Conservation (phyloP, 2,888 invertebrate genomes). For the Chaitophorus viminalis region DNA sequence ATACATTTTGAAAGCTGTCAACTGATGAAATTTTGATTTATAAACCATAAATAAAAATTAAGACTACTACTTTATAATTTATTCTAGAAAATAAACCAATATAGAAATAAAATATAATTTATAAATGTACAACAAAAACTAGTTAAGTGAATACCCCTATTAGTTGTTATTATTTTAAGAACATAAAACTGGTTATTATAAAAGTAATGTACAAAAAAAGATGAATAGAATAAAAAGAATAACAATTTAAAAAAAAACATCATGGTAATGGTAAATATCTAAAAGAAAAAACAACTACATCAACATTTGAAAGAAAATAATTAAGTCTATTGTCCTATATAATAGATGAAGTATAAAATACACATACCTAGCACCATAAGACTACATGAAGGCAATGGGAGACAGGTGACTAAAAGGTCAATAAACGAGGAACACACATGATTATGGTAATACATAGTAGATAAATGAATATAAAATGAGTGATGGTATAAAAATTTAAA, state of each 20-base stretch:
- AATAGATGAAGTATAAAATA: conserved; percentile 10
- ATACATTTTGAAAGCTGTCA: too few relatives aligned
- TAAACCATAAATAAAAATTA: too few relatives aligned
- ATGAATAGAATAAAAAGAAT: background rate
- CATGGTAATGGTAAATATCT: background rate
- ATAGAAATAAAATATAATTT: too few relatives aligned
- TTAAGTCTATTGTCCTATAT: background rate
- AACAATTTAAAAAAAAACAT: background rate
- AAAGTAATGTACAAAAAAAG: background rate
- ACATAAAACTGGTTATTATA: background rate
- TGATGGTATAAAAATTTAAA: conserved; percentile 4
- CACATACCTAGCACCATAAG: background rate
- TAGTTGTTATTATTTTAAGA: background rate
- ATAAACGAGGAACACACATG: background rate
- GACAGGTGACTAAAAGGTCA: background rate
- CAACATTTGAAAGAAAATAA: conserved; percentile 20
- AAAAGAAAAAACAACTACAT: conserved; percentile 1
- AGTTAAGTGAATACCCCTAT: background rate
- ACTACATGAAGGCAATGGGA: conserved; percentile 13
- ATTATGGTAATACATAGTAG: background rate
- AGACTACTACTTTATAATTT: too few relatives aligned
- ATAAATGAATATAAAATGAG: background rate
- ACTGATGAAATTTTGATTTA: background rate
- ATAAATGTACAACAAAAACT: background rate
- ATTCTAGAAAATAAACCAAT: too few relatives aligned